phyloP scores from a whole-genome alignment of 2,113 vertebrate genomes.

The Uropsilus gracilis region DNA sequence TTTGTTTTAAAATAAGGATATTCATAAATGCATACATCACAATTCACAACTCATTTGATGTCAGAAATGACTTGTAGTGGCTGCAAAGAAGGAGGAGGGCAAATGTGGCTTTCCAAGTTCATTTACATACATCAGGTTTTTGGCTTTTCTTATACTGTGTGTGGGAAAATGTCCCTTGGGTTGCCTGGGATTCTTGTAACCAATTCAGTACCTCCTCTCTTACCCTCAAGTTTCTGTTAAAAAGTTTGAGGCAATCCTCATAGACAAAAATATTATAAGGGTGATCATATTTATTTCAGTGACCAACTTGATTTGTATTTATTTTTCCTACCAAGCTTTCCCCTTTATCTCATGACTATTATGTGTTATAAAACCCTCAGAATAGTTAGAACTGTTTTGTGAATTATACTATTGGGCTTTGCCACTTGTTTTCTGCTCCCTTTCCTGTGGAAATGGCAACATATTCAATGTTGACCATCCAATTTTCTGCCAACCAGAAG shows the following conservation, averaged over 20 bases:
- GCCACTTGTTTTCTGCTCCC: not conserved
- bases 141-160: not conserved
- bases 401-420: not conserved
- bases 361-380: not conserved
- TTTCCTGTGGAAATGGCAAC: not conserved
- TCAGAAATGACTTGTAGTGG: not conserved
- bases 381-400: not conserved
- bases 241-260: not conserved
- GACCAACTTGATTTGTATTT: not conserved
- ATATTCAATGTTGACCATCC: not conserved
- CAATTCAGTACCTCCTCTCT: not conserved
- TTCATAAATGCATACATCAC: slow-evolving; percentile 41
- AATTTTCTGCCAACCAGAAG: not conserved
- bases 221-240: not conserved
- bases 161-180: not conserved
- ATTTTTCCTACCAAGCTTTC: not conserved
- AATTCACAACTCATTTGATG: not conserved
- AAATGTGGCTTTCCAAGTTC: not conserved
- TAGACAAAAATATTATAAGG: not conserved
- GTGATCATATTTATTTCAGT: not conserved
- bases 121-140: not conserved
- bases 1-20: slow-evolving; percentile 58
- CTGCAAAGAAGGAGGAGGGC: not conserved
- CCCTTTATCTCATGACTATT: not conserved
- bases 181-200: not conserved